These are phyloP conservation scores for Chymomyza amoena DNA, from an alignment of 2,888 invertebrate genomes.

Conservation along the genomic window DNA sequence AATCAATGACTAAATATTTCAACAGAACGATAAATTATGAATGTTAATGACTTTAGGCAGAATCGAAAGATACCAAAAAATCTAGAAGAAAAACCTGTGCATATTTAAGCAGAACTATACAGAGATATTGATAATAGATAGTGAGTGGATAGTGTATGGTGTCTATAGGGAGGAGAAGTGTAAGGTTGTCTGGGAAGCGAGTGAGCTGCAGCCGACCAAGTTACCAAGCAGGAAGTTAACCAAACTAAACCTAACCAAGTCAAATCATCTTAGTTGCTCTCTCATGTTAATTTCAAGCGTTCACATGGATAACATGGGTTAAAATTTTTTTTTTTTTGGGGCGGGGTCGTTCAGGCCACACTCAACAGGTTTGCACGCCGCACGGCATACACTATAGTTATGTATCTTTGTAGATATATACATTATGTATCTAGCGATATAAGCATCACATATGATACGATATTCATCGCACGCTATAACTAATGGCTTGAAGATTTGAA, in stretches of 20 bases:
- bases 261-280: constrained; percentile 11
- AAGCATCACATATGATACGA: not conserved
- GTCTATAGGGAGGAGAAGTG: not conserved
- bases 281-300: constrained; percentile 66
- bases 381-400: not conserved
- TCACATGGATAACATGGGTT: constrained; percentile 8
- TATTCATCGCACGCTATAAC: constrained; percentile 2
- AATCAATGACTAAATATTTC: not conserved
- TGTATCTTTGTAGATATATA: too few species aligned
- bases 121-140: not conserved
- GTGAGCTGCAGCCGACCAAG: constrained; percentile 43
- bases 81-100: not conserved
- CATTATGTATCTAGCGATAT: not conserved
- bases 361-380: constrained; percentile 53
- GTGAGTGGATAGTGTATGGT: not conserved
- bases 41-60: constrained; percentile 47
- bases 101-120: not conserved
- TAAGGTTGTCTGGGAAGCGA: not conserved
- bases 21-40: constrained; percentile 51
- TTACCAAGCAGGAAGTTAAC: constrained; percentile 22
- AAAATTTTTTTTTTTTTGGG: constrained; percentile 5
- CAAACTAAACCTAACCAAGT: constrained; percentile 43
- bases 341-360: not conserved
- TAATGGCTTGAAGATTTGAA: not conserved
- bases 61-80: constrained; percentile 5